A percentile compares a stretch with the other conserved stretches of the same genome.
Evolutionary conservation across 2,797 vertebrate genomes (phyloP).

Genomic region (Darevskia nairensis): DNA sequence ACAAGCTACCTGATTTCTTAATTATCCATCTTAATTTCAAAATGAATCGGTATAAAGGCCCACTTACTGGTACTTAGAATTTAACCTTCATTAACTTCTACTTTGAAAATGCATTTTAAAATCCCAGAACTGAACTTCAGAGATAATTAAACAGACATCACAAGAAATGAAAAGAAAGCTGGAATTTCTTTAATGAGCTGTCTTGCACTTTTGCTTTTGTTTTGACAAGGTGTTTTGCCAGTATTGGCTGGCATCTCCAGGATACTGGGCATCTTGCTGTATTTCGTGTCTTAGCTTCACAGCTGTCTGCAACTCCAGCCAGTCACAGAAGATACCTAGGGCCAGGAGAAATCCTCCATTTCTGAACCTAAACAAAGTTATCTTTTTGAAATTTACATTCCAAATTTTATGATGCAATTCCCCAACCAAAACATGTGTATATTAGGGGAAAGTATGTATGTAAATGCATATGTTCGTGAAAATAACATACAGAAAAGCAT

Average conservation of each 20-base stretch:
- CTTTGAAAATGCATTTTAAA: constrained; percentile 31
- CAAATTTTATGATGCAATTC: too few species aligned
- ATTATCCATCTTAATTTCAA: constrained; percentile 25
- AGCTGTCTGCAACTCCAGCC: constrained; percentile 3
- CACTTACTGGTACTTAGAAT: constrained; percentile 40
- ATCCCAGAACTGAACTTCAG: background rate
- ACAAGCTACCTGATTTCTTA: background rate
- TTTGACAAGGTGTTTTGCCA: constrained; percentile 57
- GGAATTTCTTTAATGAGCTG: constrained; percentile 35
- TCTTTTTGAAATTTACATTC: too few species aligned
- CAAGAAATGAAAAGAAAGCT: constrained; percentile 6
- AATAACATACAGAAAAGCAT: too few species aligned
- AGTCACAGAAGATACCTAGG: background rate
- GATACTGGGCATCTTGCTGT: constrained; percentile 49
- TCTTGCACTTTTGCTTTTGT: constrained; percentile 38
- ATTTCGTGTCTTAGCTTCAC: constrained; percentile 63
- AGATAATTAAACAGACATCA: constrained; percentile 28
- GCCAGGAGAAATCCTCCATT: too few species aligned
- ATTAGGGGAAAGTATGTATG: too few species aligned
- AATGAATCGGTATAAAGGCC: constrained; percentile 27
- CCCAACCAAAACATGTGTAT: too few species aligned
- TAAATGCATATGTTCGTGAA: too few species aligned
- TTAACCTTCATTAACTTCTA: constrained; percentile 52
- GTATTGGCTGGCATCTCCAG: constrained; percentile 62
- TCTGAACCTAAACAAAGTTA: too few species aligned